Base-by-base conservation (phyloP, 2,797 vertebrate genomes). In the Tapirus indicus region DNA sequence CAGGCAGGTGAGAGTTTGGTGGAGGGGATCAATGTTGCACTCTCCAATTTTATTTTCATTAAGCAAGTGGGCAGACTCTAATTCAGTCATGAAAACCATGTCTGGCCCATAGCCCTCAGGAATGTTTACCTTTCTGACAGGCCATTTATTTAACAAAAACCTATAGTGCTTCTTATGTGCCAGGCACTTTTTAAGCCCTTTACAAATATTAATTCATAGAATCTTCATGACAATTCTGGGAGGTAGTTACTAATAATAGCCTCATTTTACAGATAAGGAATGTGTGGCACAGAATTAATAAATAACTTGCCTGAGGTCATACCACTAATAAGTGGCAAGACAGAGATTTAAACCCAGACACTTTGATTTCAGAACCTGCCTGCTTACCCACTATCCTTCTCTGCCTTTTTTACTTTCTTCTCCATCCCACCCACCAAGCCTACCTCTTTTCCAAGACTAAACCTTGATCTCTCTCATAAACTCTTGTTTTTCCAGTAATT, bases 191-290 rank as follows among this genome's bases (percentile, higher is more conserved):
- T 94, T 92, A 88, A 80, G 21, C n/a, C 92, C 62, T 94, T 97
- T 27, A 90, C 71, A 86, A 56, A 96, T 78, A 85, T 79, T 75
- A 94, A 86, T 72, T 94, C 27, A 91, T 94, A 69, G 88, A 77
- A 74, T 95, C 49, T 88, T 87, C 60, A 77, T 88, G 58, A 88
- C 6, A 84, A 71, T 71, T n/a, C 44, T 49, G 88, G 38, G 75
- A 94, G 17, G 66, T 87, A 88, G 21, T 95, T 88, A 74, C 64
- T 80, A 84, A 92, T 94, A 91, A 92, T 44, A 82, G 11, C 62
- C 20, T 92, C 11, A 78, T 88, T 95, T 95, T 85, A 92, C 32
- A 87, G 20, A 64, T 77, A 85, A 93, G 14, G 29, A 88, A 96
- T 56, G 14, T 62, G 23, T 85, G 56, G 9, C 17, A 41, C 12